These are phyloP conservation scores for Stylophora pistillata DNA, from an alignment of 64 coral and sea anemone genomes.

Conservation along the genomic window DNA sequence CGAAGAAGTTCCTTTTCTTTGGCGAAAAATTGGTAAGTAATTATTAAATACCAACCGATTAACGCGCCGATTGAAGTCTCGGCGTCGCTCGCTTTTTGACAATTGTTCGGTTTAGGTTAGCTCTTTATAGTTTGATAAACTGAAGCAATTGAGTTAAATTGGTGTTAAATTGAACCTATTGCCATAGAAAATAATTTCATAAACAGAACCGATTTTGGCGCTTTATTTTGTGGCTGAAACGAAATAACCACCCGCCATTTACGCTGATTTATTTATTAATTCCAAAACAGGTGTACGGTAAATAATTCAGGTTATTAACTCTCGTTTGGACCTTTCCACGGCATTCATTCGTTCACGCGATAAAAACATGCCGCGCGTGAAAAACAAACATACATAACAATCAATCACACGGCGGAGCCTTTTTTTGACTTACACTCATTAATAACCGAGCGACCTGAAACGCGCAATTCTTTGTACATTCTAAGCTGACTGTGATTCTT, in stretches of 20 bases:
- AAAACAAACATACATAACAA: constrained; percentile 43
- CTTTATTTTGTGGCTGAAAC: constrained; percentile 7
- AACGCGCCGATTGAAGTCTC: neutral
- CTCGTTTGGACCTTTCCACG: neutral
- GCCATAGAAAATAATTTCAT: constrained; percentile 24
- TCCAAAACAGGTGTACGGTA: constrained; percentile 31
- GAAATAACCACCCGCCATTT: constrained; percentile 58
- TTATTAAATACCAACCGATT: constrained; percentile 14
- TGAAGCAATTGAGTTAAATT: neutral
- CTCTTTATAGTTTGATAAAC: neutral
- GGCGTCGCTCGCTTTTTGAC: neutral
- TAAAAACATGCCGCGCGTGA: constrained; percentile 11
- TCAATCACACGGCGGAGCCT: neutral
- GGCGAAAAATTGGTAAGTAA: constrained; percentile 10
- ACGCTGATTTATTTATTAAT: constrained; percentile 50
- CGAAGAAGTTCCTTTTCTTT: constrained; percentile 2
- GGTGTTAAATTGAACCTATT: neutral
- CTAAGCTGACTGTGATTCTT: neutral
- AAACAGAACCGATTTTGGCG: neutral
- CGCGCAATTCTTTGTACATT: neutral
- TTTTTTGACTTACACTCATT: constrained; percentile 29
- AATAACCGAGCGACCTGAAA: neutral
- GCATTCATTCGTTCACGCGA: neutral
- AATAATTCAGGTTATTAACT: constrained; percentile 51
- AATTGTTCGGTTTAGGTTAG: neutral